Base-by-base conservation (phyloP, 2,113 vertebrate species). In the Trochalopteron elliotii region DNA sequence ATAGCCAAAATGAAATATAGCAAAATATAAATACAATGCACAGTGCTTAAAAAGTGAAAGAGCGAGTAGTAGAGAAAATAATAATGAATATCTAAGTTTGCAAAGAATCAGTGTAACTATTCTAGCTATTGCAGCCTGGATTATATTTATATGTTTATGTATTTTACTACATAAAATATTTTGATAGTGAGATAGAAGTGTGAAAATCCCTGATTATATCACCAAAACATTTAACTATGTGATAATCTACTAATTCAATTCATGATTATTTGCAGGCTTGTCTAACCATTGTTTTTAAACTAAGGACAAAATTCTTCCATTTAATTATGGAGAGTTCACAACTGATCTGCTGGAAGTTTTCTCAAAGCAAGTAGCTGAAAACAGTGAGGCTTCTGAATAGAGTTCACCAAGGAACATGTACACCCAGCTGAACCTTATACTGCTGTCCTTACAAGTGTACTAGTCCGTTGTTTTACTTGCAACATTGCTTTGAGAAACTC, bases 1-100 rank as follows among this genome's bases (percentile, higher is more conserved):
- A 94, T 89, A 83, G 55, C 35, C 60, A 87, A 92, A 94, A 93
- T 87, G 47, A 94, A 94, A 93, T 94, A 89, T n/a, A 53, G 37
- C 15, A 37, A 92, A 84, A 40, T 77, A 91, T 30, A 96, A 89
- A 83, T 61, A 84, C 49, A 65, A 68, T 47, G 35, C 44, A 47
- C 45, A 65, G 47, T 47, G 67, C 64, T 91, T 71, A 90, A 95
- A 94, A 91, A 24, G 35, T 37, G 57, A 52, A 45, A 83, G 72
- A 95, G 10, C 25, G 55, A 49, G 60, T 10, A 63, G 68, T 39
- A 89, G 8, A 74, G 68, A 81, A 91, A 95, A 70, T 63, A 76
- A 76, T 50, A 84, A 82, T 31, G 42, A 81, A 63, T 64, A 52
- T 31, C 33, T 20, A 64, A 72, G 75, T 59, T 96, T 91, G 72